A percentile compares a stretch with the other conserved stretches of the same genome.
Conservation (phyloP, 2,797 vertebrate genomes). For the Danio jaintianensis region DNA sequence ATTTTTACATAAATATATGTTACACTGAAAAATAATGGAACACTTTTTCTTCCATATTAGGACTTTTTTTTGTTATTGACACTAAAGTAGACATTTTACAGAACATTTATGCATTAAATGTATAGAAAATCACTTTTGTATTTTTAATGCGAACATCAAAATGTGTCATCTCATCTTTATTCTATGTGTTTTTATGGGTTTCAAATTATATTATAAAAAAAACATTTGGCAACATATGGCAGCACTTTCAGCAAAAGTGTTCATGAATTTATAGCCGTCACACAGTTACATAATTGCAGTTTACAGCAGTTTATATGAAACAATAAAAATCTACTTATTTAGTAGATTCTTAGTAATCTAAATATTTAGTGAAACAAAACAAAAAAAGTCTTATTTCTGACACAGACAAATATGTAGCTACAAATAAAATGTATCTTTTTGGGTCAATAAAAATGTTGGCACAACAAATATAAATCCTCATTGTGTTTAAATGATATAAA, state of each 20-base stretch:
- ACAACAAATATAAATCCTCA: not conserved
- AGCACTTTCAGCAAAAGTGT: slow-evolving; percentile 2
- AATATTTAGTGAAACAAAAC: not conserved
- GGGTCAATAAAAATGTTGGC: not conserved
- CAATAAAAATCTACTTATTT: not conserved
- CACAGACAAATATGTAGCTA: not conserved
- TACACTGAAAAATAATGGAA: too few species aligned
- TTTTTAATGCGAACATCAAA: too few species aligned
- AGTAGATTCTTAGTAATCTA: too few species aligned
- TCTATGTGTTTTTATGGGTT: not conserved
- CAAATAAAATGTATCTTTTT: not conserved
- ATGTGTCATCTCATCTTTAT: too few species aligned
- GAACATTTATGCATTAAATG: too few species aligned
- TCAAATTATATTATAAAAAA: not conserved
- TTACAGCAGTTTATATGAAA: not conserved
- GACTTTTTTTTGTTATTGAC: too few species aligned
- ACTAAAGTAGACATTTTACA: too few species aligned
- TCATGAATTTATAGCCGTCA: not conserved
- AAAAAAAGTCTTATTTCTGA: not conserved
- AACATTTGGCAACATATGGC: not conserved
- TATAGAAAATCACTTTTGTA: too few species aligned
- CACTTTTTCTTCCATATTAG: too few species aligned
- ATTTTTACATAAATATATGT: too few species aligned
- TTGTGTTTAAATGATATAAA: not conserved
- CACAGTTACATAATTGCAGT: not conserved